Evolutionary conservation across 2,797 vertebrate genomes (phyloP), one percentile per base, ranked within the genome.

Genomic region (Neosilurus hyrtlii): DNA sequence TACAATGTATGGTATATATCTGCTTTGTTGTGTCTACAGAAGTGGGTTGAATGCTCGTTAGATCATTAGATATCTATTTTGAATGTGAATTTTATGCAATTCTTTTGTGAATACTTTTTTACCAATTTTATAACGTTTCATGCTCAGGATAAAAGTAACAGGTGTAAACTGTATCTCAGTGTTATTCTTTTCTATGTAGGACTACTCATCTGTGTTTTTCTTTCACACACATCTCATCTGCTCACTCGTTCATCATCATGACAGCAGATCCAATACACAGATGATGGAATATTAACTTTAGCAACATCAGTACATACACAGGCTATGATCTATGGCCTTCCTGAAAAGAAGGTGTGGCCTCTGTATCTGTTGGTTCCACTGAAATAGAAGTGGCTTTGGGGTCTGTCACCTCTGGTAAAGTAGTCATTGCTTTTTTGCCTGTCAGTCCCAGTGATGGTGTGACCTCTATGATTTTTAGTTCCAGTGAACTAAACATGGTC

Each of bases 241-340:
- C n/a, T 76, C 74, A 81, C 35, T 52, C 59, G 18, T 82, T 83
- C 52, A 68, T 82, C 86, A 86, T 65, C 43, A 59, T 84, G 87
- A 86, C 83, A 80, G 86, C 57, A 73, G 67, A 83, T 81, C 84
- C 85, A 72, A 84, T 86, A 57, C 67, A 68, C 67, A 80, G 79
- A 87, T 82, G 26, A 82, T 26, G 70, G 86, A 87, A 88, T 86
- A 87, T 87, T 73, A 87, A 88, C 79, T 88, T 83, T 54, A 66
- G 79, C 81, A 74, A 54, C 86, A 80, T 87, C 88, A 83, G 80
- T 86, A 82, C 49, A 65, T 43, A 79, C 20, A 18, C 12, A 30
- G 43, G 61, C 24, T 65, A 22, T 79, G 76, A 79, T 79, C 61
- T 66, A 66, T 79, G 24, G 49, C 49, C 49, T 66, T n/a, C 49